These are phyloP conservation scores for Dasypolia templi DNA, from an alignment of 2,888 invertebrate genomes.

Conservation along the genomic window DNA sequence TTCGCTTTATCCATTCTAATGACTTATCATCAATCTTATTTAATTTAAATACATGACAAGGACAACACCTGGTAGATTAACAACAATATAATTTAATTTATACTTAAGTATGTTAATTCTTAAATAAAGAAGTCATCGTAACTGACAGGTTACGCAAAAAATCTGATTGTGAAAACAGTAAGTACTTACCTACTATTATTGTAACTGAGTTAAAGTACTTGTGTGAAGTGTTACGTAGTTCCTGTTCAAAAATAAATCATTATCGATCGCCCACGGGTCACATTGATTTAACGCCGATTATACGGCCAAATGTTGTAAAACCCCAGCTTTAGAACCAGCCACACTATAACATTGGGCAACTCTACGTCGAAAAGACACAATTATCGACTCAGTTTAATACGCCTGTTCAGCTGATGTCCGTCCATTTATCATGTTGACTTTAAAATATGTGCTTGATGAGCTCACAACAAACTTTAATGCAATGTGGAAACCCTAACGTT, in stretches of 20 bases:
- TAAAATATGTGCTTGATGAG: constrained; percentile 58
- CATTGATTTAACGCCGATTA: constrained; percentile 52
- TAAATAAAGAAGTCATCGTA: neutral
- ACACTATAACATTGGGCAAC: constrained; percentile 47
- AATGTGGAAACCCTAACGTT: constrained; percentile 64
- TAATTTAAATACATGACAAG: constrained; percentile 39
- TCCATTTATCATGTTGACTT: constrained; percentile 61
- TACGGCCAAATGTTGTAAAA: constrained; percentile 18
- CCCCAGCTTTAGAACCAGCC: constrained; percentile 12
- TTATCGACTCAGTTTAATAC: constrained; percentile 50
- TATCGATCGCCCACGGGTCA: constrained; percentile 48
- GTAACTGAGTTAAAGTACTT: constrained; percentile 22
- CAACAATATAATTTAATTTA: neutral
- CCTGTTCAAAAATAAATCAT: constrained; percentile 39
- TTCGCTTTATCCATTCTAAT: constrained; percentile 13
- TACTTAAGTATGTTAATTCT: neutral
- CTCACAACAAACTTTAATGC: constrained; percentile 65
- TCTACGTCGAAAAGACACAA: constrained; percentile 48
- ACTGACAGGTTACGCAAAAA: constrained; percentile 30
- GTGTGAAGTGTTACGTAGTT: constrained; percentile 16
- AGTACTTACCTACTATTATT: constrained; percentile 6
- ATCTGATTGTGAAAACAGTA: constrained; percentile 19
- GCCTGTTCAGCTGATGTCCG: constrained; percentile 29
- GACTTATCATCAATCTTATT: constrained; percentile 49
- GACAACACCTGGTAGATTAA: constrained; percentile 21